Percentiles rank a stretch among this genome's conserved stretches.
Evolutionary conservation across 1,140 invertebrate species (phyloP).

Genomic region (Apis laboriosa): DNA sequence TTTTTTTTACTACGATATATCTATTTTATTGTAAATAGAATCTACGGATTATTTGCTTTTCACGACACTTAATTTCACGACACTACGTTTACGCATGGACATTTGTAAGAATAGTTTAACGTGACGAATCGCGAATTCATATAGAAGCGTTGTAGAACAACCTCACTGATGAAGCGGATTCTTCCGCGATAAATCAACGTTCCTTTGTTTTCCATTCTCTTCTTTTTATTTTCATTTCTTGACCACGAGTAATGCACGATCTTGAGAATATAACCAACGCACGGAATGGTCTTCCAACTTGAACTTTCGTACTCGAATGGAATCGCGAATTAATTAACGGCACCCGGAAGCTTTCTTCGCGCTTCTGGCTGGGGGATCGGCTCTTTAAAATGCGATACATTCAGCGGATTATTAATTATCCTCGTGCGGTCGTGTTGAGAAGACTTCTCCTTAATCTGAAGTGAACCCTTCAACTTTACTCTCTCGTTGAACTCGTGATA

Average conservation of each 20-base stretch:
- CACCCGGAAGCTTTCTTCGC: conserved; percentile 3
- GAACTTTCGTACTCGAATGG: conserved; percentile 20
- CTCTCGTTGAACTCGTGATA: neutral
- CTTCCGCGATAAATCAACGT: neutral
- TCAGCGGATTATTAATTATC: conserved; percentile 46
- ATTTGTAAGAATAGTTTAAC: neutral
- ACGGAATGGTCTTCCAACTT: conserved; percentile 23
- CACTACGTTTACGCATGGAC: too few species aligned
- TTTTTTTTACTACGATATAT: neutral
- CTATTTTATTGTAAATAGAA: too few species aligned
- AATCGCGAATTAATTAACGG: conserved; percentile 54
- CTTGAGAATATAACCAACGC: neutral
- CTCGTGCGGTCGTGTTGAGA: neutral
- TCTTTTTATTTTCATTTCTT: neutral
- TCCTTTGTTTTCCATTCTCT: neutral
- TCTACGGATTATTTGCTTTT: too few species aligned
- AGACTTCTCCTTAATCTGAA: conserved; percentile 4
- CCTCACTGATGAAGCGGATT: neutral
- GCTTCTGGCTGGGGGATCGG: neutral
- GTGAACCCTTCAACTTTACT: neutral
- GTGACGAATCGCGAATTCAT: neutral
- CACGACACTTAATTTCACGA: too few species aligned
- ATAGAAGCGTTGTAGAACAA: neutral
- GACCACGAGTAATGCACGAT: neutral
- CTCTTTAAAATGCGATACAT: neutral